These are phyloP conservation scores for Petrophora chlorosata DNA, from an alignment of 2,888 invertebrate genomes.

Conservation along the genomic window DNA sequence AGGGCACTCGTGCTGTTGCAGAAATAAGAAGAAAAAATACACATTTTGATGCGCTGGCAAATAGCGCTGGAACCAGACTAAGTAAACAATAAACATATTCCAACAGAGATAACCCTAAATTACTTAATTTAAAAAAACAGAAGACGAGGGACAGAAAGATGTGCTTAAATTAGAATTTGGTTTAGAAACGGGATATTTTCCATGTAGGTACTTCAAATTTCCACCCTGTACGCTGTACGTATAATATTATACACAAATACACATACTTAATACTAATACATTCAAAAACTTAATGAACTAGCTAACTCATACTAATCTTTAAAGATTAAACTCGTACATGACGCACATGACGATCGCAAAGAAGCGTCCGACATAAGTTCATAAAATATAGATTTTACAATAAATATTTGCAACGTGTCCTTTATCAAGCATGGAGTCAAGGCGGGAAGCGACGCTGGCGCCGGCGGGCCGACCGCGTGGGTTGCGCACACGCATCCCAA, in stretches of 20 bases:
- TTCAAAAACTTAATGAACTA: too few relatives aligned
- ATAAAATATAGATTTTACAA: slow-evolving; percentile 48
- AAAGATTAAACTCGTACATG: not conserved
- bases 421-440: slow-evolving; percentile 60
- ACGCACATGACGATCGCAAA: slow-evolving; percentile 9
- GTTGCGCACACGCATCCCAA: slow-evolving; percentile 63
- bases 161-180: too few relatives aligned
- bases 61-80: not conserved
- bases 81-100: not conserved
- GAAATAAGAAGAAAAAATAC: slow-evolving; percentile 6
- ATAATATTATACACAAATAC: too few relatives aligned
- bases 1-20: slow-evolving; percentile 9
- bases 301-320: too few relatives aligned
- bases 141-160: too few relatives aligned
- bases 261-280: too few relatives aligned
- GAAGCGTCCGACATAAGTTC: slow-evolving; percentile 2
- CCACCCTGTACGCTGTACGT: too few relatives aligned
- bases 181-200: too few relatives aligned
- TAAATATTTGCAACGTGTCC: slow-evolving; percentile 71
- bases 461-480: slow-evolving; percentile 67
- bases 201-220: too few relatives aligned
- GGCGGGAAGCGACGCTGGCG: slow-evolving; percentile 59
- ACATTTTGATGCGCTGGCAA: not conserved
- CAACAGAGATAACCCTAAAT: not conserved
- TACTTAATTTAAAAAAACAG: too few relatives aligned